Conservation (phyloP, 1,140 invertebrate species). For the Lucilia cuprina region DNA sequence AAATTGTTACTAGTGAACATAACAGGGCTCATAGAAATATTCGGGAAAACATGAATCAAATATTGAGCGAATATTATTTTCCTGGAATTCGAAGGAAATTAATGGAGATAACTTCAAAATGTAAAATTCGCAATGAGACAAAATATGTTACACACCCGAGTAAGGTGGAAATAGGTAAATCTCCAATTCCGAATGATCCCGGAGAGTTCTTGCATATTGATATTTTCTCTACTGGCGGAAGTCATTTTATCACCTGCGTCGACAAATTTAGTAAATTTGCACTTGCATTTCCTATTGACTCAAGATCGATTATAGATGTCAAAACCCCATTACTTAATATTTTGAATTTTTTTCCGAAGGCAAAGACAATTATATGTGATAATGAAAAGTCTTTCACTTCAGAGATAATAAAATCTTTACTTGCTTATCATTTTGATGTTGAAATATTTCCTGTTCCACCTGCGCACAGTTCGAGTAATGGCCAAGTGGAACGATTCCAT, state of each 20-base stretch:
- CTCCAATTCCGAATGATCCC: neutral
- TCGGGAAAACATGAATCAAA: constrained; percentile 24
- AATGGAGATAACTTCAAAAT: constrained; percentile 1
- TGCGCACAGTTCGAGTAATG: constrained; percentile 40
- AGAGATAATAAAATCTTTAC: neutral
- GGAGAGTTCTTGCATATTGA: neutral
- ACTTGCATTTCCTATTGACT: neutral
- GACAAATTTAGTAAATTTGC: neutral
- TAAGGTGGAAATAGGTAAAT: neutral
- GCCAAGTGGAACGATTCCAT: constrained; percentile 41
- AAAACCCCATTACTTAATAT: neutral
- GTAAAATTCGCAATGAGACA: constrained; percentile 12
- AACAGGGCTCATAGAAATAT: constrained; percentile 27
- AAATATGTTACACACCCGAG: neutral
- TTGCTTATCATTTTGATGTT: neutral
- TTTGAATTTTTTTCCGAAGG: neutral
- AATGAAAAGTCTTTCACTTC: neutral
- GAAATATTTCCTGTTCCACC: constrained; percentile 21
- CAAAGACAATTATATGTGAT: neutral
- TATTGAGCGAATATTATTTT: constrained; percentile 20
- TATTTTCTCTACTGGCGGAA: neutral
- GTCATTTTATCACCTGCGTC: neutral
- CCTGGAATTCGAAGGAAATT: neutral
- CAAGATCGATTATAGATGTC: neutral
- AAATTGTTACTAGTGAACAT: constrained; percentile 18